phyloP scores from a whole-genome alignment of 2,888 invertebrate genomes.

The Argynnis bischoffii region DNA sequence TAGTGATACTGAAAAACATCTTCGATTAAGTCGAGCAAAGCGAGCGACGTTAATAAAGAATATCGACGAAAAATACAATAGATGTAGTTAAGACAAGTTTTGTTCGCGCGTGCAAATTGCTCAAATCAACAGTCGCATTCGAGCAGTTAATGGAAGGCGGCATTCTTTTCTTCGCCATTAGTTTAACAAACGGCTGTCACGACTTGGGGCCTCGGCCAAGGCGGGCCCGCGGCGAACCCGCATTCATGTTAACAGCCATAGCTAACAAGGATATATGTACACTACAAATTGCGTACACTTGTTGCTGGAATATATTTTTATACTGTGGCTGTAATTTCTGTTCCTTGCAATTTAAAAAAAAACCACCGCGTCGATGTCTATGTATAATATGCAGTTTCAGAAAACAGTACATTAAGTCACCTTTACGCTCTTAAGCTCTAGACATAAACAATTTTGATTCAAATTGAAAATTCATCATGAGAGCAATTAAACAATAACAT shows the following conservation, averaged over 20 bases:
- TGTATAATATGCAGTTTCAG: too few species aligned
- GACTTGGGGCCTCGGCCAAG: slow-evolving; percentile 60
- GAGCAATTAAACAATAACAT: too few species aligned
- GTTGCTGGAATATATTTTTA: slow-evolving; percentile 33
- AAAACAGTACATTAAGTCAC: too few species aligned
- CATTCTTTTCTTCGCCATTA: slow-evolving; percentile 73
- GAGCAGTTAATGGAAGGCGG: slow-evolving; percentile 62
- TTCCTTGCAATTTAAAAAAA: slow-evolving; percentile 29
- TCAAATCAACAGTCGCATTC: slow-evolving; percentile 62
- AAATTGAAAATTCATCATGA: too few species aligned
- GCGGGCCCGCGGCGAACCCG: slow-evolving; percentile 42
- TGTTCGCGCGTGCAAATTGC: slow-evolving; percentile 71
- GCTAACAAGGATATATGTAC: slow-evolving; percentile 42
- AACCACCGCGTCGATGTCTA: slow-evolving; percentile 2
- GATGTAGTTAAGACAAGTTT: slow-evolving; percentile 59
- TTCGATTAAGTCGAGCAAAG: slow-evolving; percentile 27
- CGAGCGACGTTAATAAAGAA: slow-evolving; percentile 24
- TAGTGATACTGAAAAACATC: slow-evolving; percentile 45
- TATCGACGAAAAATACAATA: slow-evolving; percentile 63
- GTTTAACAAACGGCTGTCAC: slow-evolving; percentile 75
- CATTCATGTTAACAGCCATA: slow-evolving; percentile 45
- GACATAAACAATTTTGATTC: too few species aligned
- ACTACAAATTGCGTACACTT: slow-evolving; percentile 36
- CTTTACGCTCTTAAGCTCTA: too few species aligned
- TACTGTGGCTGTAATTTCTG: slow-evolving; percentile 24